Evolutionary conservation across 2,797 vertebrate species (phyloP).

Genomic region (Rhyacichthys aspro): DNA sequence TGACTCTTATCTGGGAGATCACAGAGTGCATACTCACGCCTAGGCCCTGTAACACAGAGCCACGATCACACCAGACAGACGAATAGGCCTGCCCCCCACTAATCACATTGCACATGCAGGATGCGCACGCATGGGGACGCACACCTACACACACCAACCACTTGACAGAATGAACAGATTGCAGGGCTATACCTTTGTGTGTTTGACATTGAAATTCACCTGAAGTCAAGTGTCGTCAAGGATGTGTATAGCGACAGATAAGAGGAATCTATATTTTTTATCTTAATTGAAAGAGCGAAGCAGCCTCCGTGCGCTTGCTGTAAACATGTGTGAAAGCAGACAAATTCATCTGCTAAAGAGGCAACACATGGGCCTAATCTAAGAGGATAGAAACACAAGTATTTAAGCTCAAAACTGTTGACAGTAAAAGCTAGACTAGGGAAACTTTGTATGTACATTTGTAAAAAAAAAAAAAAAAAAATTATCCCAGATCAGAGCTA

Average conservation of each 20-base stretch:
- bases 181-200: conserved; percentile 55
- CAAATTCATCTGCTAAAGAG: conserved; percentile 24
- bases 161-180: conserved; percentile 68
- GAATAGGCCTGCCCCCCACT: conserved; percentile 63
- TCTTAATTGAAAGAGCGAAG: conserved; percentile 51
- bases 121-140: conserved; percentile 22
- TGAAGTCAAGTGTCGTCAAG: conserved; percentile 57
- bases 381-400: conserved; percentile 10
- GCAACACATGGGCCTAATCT: conserved; percentile 21
- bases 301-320: conserved; percentile 16
- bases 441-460: no score
- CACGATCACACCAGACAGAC: conserved; percentile 79
- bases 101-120: conserved; percentile 60
- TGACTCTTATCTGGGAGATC: conserved; percentile 80
- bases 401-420: conserved; percentile 18
- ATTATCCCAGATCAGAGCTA: no score
- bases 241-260: conserved; percentile 35
- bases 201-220: conserved; percentile 76
- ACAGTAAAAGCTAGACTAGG: no score
- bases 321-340: conserved; percentile 27
- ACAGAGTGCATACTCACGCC: conserved; percentile 69
- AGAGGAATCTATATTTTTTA: conserved; percentile 66
- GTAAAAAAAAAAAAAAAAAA: no score
- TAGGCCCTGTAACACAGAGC: conserved; percentile 65
- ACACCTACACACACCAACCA: conserved; percentile 31